A percentile compares a stretch with the other conserved stretches of the same genome.
Conservation (phyloP, 2,888 invertebrate genomes). For the Drosophila antonietae region DNA sequence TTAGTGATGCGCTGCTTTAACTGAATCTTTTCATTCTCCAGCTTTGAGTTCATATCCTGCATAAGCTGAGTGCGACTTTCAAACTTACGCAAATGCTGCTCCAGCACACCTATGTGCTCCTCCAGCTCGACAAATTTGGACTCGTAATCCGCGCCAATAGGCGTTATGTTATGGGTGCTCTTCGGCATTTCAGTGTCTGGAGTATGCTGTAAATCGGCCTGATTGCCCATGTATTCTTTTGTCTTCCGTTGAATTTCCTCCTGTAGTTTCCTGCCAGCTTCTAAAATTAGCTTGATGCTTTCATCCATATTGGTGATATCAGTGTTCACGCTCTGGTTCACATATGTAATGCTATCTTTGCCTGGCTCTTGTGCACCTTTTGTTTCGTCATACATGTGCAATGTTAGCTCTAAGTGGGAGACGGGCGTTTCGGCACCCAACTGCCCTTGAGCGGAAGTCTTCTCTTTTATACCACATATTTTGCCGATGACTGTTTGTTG, state of each 20-base stretch:
- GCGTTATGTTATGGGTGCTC: constrained; percentile 15
- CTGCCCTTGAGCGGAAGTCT: neutral
- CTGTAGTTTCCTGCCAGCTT: constrained; percentile 89
- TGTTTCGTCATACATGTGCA: constrained; percentile 26
- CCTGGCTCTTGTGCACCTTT: neutral
- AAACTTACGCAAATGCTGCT: constrained; percentile 56
- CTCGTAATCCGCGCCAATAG: constrained; percentile 38
- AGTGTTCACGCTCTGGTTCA: constrained; percentile 7
- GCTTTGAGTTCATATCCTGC: constrained; percentile 82
- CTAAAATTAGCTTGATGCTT: constrained; percentile 85
- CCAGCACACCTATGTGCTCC: constrained; percentile 57
- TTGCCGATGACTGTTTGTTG: neutral
- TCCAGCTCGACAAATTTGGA: constrained; percentile 64
- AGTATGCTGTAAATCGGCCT: neutral
- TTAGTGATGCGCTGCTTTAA: constrained; percentile 66
- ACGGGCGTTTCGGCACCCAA: constrained; percentile 7
- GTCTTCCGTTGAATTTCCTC: constrained; percentile 86
- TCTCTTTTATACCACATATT: neutral
- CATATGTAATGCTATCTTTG: neutral
- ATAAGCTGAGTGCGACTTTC: constrained; percentile 84
- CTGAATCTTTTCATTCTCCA: constrained; percentile 84
- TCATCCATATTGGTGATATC: constrained; percentile 23
- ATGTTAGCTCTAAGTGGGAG: constrained; percentile 26
- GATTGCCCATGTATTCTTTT: constrained; percentile 74
- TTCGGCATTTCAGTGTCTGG: constrained; percentile 5